A percentile compares a stretch with the other conserved stretches of the same genome.
These are phyloP conservation scores for Serripes groenlandicus DNA, from an alignment of 2,888 invertebrate species.

Conservation along the genomic window DNA sequence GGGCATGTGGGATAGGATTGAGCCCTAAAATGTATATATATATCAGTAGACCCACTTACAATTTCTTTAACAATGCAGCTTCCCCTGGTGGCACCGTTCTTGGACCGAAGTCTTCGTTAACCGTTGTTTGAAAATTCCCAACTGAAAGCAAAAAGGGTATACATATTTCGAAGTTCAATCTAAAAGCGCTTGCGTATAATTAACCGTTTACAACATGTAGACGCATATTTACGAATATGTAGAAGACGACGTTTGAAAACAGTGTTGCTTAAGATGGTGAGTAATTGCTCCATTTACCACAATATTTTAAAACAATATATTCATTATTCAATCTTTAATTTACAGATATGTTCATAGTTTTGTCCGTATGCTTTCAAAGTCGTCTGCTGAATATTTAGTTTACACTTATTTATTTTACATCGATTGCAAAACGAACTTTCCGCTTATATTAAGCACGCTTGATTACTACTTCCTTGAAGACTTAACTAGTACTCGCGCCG, in stretches of 20 bases:
- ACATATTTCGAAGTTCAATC: too few species aligned
- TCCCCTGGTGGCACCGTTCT: slow-evolving; percentile 74
- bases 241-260: neutral
- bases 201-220: neutral
- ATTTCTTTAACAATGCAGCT: slow-evolving; percentile 56
- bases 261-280: neutral
- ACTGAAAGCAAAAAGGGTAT: slow-evolving; percentile 65
- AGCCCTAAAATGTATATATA: neutral
- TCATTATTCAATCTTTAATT: too few species aligned
- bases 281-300: neutral
- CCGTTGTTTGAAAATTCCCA: slow-evolving; percentile 73
- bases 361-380: too few species aligned
- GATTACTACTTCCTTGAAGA: too few species aligned
- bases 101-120: slow-evolving; percentile 75
- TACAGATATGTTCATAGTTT: too few species aligned
- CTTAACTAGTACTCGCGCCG: too few species aligned
- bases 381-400: too few species aligned
- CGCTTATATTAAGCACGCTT: too few species aligned
- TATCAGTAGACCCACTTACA: slow-evolving; percentile 38
- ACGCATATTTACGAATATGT: neutral
- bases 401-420: too few species aligned
- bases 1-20: too few species aligned
- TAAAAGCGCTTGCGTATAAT: neutral
- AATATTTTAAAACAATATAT: neutral
- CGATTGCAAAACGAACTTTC: too few species aligned